Evolutionary conservation across 2,888 invertebrate genomes (phyloP).

Genomic region (Zhuqinia jingwanae): DNA sequence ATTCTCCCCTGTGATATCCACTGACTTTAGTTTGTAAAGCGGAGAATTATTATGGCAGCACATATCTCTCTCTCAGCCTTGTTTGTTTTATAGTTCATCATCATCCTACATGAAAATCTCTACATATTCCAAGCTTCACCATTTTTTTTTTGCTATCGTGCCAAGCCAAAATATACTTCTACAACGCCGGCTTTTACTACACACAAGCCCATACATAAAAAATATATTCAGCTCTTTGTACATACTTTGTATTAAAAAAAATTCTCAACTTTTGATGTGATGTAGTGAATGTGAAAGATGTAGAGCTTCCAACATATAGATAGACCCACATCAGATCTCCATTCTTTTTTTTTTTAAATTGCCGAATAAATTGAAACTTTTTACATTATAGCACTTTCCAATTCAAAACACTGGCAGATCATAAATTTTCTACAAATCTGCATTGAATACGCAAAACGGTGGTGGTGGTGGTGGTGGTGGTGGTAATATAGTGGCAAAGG

Average conservation of each 20-base stretch:
- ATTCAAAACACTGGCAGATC: constrained; percentile 64
- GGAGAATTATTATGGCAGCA: not conserved
- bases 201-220: too few species aligned
- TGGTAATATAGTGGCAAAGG: too few species aligned
- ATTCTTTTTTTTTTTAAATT: constrained; percentile 27
- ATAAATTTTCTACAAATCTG: constrained; percentile 66
- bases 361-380: constrained; percentile 66
- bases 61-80: too few species aligned
- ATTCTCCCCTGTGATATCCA: not conserved
- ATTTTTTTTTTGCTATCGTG: too few species aligned
- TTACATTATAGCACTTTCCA: constrained; percentile 59
- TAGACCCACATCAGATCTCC: not conserved
- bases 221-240: too few species aligned
- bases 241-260: too few species aligned
- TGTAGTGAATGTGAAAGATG: not conserved
- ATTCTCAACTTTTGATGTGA: too few species aligned
- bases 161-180: too few species aligned
- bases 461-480: not conserved
- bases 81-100: not conserved
- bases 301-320: too few species aligned
- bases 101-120: not conserved
- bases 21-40: not conserved
- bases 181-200: too few species aligned
- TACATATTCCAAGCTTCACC: not conserved
- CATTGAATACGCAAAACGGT: constrained; percentile 61